Percentiles rank a stretch among this genome's conserved stretches.
phyloP scores from a whole-genome alignment of 2,113 vertebrate species.

The Willisornis vidua region DNA sequence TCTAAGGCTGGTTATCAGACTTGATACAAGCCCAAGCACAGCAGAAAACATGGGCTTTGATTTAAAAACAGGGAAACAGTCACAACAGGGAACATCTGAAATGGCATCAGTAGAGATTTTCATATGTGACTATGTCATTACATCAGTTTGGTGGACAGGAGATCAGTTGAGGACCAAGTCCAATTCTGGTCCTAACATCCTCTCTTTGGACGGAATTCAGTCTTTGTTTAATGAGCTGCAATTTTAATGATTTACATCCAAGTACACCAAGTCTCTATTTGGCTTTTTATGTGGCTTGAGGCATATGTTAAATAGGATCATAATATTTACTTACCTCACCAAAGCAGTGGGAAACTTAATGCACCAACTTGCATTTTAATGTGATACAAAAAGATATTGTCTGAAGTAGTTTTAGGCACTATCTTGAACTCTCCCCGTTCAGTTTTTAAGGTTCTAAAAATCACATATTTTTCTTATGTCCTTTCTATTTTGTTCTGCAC shows the following conservation, averaged over 20 bases:
- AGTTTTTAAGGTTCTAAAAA: constrained; percentile 10
- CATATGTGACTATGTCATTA: not conserved
- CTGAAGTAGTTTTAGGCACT: not conserved
- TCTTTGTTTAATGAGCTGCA: constrained; percentile 19
- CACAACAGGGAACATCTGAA: not conserved
- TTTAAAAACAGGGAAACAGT: not conserved
- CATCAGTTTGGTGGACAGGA: not conserved
- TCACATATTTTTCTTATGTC: not conserved
- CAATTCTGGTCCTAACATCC: not conserved
- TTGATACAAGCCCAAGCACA: not conserved
- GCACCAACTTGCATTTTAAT: constrained; percentile 12
- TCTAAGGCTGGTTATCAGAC: not conserved
- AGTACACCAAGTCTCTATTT: not conserved
- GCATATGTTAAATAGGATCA: constrained; percentile 54
- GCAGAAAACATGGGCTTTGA: not conserved
- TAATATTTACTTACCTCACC: constrained; percentile 57
- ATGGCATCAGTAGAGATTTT: not conserved
- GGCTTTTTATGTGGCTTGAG: constrained; percentile 28
- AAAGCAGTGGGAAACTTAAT: constrained; percentile 6
- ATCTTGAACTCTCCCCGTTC: fast-evolving
- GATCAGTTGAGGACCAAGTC: not conserved
- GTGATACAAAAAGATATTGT: not conserved
- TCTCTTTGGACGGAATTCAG: not conserved
- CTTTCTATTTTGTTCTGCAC: not conserved
- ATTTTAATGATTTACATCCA: constrained; percentile 43